Conservation (phyloP, 2,888 invertebrate species). For the Polylopha cassiicola region DNA sequence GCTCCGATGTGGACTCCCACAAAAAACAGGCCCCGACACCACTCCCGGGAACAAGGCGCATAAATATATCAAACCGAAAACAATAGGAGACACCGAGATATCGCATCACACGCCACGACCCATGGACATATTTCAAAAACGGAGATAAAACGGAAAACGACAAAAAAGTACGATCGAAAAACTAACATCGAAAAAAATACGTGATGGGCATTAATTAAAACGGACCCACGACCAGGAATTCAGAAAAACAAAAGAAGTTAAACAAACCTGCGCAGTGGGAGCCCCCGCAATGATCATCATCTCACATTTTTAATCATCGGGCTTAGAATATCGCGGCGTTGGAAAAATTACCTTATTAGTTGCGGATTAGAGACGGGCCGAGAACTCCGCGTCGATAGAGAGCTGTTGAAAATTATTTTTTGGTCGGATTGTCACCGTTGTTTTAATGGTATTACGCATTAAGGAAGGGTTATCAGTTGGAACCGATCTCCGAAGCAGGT, state of each 20-base stretch:
- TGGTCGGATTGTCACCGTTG: conserved; percentile 76
- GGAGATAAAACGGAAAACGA: conserved; percentile 54
- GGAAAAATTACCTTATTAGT: conserved; percentile 47
- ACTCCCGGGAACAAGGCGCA: conserved; percentile 64
- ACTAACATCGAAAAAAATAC: conserved; percentile 72
- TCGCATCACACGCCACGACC: conserved; percentile 67
- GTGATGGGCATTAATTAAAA: conserved; percentile 79
- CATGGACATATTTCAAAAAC: conserved; percentile 73
- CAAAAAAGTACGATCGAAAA: conserved; percentile 49
- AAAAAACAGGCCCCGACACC: conserved; percentile 46
- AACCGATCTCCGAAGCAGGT: conserved; percentile 69
- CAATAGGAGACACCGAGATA: conserved; percentile 74
- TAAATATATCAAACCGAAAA: conserved; percentile 76
- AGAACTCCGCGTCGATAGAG: conserved; percentile 42
- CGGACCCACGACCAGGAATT: conserved; percentile 72
- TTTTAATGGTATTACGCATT: conserved; percentile 77
- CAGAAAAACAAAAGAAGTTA: conserved; percentile 74
- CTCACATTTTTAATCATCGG: conserved; percentile 75
- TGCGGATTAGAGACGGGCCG: conserved; percentile 37
- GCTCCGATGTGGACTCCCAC: conserved; percentile 44
- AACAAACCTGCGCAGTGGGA: conserved; percentile 75
- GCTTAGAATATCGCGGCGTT: conserved; percentile 46
- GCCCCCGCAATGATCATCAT: conserved; percentile 74
- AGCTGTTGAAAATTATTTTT: conserved; percentile 74
- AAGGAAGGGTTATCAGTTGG: conserved; percentile 72